A percentile compares a stretch with the other conserved stretches of the same genome.
Conservation (phyloP, 2,797 vertebrate genomes). For the Liparis tanakae region DNA sequence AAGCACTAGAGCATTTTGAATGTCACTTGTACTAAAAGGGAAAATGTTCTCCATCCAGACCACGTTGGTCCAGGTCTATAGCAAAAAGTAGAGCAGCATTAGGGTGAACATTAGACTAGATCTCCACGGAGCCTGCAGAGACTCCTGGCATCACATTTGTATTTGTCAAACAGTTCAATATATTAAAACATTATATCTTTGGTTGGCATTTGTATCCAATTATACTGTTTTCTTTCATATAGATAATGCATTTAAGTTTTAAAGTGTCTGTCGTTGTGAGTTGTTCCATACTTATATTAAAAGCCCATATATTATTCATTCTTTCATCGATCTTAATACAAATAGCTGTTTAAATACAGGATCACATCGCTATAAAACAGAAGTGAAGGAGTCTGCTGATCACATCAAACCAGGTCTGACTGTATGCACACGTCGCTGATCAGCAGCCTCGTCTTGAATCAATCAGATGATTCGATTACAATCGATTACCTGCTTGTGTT, state of each 20-base stretch:
- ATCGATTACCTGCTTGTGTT: conserved; percentile 82
- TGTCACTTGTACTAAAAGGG: neutral
- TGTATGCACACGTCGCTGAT: neutral
- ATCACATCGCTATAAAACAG: neutral
- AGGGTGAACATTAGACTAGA: neutral
- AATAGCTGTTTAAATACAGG: neutral
- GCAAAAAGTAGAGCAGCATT: neutral
- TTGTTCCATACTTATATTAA: neutral
- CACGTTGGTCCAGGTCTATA: neutral
- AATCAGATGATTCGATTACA: neutral
- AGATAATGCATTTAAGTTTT: neutral
- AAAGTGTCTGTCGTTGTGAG: neutral
- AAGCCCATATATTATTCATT: neutral
- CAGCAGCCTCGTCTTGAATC: neutral
- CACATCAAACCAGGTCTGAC: neutral
- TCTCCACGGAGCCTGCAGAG: neutral
- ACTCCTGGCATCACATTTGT: neutral
- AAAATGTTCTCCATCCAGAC: neutral
- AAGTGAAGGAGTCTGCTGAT: neutral
- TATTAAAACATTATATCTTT: neutral
- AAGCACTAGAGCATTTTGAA: neutral
- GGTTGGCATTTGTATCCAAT: neutral
- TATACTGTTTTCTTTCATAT: neutral
- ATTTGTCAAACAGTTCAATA: neutral
- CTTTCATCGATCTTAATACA: neutral